These are phyloP conservation scores for Barnardius zonarius DNA, from an alignment of 2,113 vertebrate genomes.

Conservation along the genomic window DNA sequence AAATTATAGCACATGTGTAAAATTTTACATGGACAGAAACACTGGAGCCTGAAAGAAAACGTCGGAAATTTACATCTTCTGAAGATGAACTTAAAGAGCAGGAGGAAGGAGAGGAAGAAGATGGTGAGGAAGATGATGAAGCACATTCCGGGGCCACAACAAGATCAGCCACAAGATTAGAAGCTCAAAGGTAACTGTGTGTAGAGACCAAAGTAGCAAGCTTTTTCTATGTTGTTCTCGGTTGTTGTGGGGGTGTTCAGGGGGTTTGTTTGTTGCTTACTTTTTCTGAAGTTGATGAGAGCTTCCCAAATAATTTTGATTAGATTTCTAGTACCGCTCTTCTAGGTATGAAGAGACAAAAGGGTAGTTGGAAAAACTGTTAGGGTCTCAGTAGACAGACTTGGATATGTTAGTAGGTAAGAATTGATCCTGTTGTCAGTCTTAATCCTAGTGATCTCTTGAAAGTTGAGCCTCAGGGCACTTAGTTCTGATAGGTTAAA, in stretches of 20 bases:
- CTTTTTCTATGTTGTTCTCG: fast-evolving
- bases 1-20: slow-evolving; percentile 54
- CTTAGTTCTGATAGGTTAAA: neutral
- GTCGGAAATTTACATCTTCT: slow-evolving; percentile 71
- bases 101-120: slow-evolving; percentile 78
- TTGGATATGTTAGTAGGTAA: neutral
- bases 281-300: neutral
- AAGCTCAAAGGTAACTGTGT: slow-evolving; percentile 85
- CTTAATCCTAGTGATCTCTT: neutral
- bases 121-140: slow-evolving; percentile 72
- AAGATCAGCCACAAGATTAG: slow-evolving; percentile 83
- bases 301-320: neutral
- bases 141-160: slow-evolving; percentile 81
- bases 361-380: neutral
- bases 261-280: neutral
- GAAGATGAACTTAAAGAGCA: slow-evolving; percentile 72
- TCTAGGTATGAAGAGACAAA: neutral
- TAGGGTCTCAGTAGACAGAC: neutral
- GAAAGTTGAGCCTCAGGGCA: neutral
- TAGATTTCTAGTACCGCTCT: neutral
- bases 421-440: neutral
- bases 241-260: neutral
- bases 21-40: slow-evolving; percentile 63
- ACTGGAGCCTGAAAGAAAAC: slow-evolving; percentile 77
- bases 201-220: neutral